These are phyloP conservation scores for Ataeniobius toweri DNA, from an alignment of 2,797 vertebrate species.

Conservation along the genomic window DNA sequence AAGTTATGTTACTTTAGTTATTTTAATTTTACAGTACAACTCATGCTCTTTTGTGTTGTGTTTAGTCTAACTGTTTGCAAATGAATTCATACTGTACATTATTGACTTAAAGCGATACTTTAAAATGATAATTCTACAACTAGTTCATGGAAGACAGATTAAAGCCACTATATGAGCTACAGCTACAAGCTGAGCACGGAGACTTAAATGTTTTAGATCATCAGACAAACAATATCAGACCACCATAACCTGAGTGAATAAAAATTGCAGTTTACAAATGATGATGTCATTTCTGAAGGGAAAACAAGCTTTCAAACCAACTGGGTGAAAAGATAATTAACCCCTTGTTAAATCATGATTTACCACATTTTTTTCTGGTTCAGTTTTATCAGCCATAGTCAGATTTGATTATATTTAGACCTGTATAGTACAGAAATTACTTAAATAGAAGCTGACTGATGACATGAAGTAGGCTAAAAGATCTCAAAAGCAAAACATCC, in stretches of 20 bases:
- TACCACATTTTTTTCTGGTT: background rate
- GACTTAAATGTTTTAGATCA: background rate
- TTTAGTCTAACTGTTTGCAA: background rate
- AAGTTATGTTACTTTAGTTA: background rate
- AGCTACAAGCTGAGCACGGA: background rate
- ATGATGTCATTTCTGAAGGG: no score
- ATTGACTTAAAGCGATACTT: background rate
- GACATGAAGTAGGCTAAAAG: background rate
- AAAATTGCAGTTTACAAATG: no score
- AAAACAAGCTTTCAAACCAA: background rate
- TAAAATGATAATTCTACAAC: no score
- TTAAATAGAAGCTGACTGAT: background rate
- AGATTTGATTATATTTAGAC: background rate
- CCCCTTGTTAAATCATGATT: background rate
- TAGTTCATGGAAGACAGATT: background rate
- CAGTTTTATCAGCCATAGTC: background rate
- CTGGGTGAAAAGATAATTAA: background rate
- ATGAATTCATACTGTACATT: background rate
- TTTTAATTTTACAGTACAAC: background rate
- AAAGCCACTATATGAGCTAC: background rate
- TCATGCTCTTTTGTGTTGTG: background rate
- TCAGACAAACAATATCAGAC: background rate
- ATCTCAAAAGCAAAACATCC: background rate
- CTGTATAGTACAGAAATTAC: background rate
- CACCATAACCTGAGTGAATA: no score